These are phyloP conservation scores for Plotosus lineatus DNA, from an alignment of 2,113 vertebrate genomes.

Conservation along the genomic window DNA sequence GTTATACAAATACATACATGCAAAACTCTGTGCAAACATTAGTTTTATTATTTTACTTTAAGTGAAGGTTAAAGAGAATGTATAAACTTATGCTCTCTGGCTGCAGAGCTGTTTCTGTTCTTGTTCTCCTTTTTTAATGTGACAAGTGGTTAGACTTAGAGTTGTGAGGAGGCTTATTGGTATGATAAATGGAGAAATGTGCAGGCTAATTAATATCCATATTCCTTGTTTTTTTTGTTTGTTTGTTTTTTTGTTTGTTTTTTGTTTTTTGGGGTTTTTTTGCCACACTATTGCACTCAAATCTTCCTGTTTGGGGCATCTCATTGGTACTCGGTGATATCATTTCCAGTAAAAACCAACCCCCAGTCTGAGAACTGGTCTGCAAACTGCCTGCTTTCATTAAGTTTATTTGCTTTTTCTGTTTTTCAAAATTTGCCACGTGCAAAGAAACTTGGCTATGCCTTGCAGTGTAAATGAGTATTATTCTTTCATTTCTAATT, in stretches of 20 bases:
- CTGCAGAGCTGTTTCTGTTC: not conserved
- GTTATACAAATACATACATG: conserved; percentile 57
- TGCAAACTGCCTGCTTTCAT: not conserved
- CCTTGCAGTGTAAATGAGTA: conserved; percentile 73
- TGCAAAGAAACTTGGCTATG: conserved; percentile 65
- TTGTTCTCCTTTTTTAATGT: not conserved
- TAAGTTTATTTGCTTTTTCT: not conserved
- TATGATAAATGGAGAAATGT: not conserved
- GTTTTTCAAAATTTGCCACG: conserved; percentile 43
- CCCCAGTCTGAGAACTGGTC: conserved; percentile 39
- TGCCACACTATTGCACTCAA: conserved; percentile 64
- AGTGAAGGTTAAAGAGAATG: conserved; percentile 18
- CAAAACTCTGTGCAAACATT: conserved; percentile 62
- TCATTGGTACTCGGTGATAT: conserved; percentile 44
- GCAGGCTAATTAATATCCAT: conserved; percentile 13
- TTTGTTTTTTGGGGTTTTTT: too few species aligned
- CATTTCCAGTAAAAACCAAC: conserved; percentile 37
- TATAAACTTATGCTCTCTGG: not conserved
- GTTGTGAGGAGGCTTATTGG: not conserved
- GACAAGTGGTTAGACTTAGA: not conserved
- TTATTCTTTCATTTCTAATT: conserved; percentile 60
- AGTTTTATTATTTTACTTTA: not conserved
- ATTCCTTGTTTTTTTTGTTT: conserved; percentile 31
- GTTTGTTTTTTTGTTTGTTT: too few species aligned
- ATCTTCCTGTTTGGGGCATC: conserved; percentile 55